phyloP scores from a whole-genome alignment of 2,113 vertebrate genomes.

The Elgaria multicarinata region DNA sequence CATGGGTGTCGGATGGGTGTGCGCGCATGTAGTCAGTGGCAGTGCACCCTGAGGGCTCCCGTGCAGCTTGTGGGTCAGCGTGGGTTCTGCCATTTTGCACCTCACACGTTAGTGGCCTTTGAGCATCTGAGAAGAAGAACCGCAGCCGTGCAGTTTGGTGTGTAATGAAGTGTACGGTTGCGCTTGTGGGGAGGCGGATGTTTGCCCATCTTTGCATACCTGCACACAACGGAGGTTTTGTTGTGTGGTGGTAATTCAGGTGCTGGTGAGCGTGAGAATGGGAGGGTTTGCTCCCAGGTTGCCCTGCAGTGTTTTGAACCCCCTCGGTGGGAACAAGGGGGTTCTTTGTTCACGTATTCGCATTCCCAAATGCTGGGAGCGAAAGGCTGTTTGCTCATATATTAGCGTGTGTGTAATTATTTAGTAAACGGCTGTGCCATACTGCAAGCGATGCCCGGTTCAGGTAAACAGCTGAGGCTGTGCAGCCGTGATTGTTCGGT shows the following conservation, averaged over 20 bases:
- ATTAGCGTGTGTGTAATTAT: background rate
- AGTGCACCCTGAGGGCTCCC: background rate
- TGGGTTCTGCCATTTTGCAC: background rate
- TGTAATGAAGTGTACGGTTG: too few species aligned
- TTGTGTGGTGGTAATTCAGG: background rate
- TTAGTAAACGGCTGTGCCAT: background rate
- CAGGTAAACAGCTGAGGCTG: background rate
- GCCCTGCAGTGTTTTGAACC: background rate
- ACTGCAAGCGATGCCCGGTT: too few species aligned
- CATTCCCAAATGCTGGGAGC: background rate
- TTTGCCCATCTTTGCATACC: background rate
- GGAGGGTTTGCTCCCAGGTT: background rate
- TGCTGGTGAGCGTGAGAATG: background rate
- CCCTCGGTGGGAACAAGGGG: background rate
- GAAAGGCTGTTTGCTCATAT: background rate
- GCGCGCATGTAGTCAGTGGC: background rate
- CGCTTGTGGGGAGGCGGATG: background rate
- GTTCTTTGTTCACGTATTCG: background rate
- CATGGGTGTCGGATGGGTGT: too few species aligned
- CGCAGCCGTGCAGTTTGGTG: background rate
- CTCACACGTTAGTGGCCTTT: too few species aligned
- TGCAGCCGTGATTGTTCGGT: too few species aligned
- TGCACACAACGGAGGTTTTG: background rate
- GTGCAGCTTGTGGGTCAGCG: background rate
- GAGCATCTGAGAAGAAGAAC: background rate